These are phyloP conservation scores for Phalloptychus januarius DNA, from an alignment of 2,797 vertebrate genomes.

Conservation along the genomic window DNA sequence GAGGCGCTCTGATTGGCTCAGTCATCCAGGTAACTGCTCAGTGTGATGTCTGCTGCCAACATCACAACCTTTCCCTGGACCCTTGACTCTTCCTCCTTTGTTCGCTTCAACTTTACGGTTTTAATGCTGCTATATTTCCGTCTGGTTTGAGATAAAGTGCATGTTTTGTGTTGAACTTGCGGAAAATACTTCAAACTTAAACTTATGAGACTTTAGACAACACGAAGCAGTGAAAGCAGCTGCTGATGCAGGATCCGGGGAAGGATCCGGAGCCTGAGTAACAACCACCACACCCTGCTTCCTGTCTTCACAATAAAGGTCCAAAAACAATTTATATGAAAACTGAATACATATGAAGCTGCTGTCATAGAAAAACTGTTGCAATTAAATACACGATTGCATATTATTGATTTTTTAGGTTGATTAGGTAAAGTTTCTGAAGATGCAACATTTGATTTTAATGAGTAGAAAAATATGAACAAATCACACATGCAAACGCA, in stretches of 20 bases:
- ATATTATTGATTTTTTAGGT: too few species aligned
- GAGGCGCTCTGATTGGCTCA: neutral
- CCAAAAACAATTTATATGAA: too few species aligned
- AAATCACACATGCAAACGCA: too few species aligned
- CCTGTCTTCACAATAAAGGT: conserved; percentile 53
- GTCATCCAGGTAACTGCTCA: too few species aligned
- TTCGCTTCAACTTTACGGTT: neutral
- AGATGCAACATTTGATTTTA: too few species aligned
- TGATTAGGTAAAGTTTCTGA: too few species aligned
- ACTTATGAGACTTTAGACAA: neutral
- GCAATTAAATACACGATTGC: neutral
- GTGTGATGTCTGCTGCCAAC: neutral
- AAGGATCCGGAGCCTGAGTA: conserved; percentile 24
- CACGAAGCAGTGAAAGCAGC: neutral
- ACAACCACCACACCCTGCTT: conserved; percentile 11
- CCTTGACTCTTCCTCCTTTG: neutral
- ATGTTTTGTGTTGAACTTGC: neutral
- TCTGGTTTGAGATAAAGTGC: neutral
- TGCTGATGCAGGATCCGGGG: conserved; percentile 37
- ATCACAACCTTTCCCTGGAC: neutral
- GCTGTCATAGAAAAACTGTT: neutral
- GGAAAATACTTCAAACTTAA: neutral
- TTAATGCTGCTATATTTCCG: neutral
- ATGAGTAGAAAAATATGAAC: too few species aligned
- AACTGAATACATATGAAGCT: neutral